A percentile compares a stretch with the other conserved stretches of the same genome.
Evolutionary conservation across 2,113 vertebrate species (phyloP).

Genomic region (Gallinago paraguaiae): DNA sequence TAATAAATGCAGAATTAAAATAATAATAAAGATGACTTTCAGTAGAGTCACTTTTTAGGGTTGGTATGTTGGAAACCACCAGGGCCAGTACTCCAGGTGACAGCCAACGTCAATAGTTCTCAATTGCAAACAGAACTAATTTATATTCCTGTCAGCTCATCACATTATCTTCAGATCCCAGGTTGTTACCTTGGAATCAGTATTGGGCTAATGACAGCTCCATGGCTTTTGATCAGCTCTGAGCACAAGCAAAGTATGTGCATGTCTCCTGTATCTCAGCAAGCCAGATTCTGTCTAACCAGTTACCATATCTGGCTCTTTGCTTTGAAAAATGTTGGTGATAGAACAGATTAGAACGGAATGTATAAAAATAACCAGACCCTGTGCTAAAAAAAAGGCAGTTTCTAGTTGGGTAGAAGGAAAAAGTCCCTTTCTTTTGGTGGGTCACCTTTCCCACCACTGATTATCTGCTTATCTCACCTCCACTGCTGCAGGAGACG

Average conservation of each 20-base stretch:
- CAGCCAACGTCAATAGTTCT: not conserved
- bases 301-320: not conserved
- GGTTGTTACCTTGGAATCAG: not conserved
- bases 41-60: not conserved
- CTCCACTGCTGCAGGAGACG: conserved; percentile 80
- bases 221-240: not conserved
- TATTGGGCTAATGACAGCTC: not conserved
- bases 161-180: not conserved
- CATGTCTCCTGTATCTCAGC: not conserved
- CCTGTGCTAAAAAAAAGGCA: not conserved
- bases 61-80: not conserved
- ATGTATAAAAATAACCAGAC: not conserved
- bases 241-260: not conserved
- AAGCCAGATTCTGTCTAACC: not conserved
- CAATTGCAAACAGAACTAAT: not conserved
- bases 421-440: not conserved
- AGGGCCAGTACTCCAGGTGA: not conserved
- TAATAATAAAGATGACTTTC: not conserved
- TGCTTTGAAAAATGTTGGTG: not conserved
- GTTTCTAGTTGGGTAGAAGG: not conserved
- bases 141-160: not conserved
- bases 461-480: not conserved
- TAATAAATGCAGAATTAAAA: not conserved
- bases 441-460: not conserved
- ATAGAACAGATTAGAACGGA: not conserved